Base-by-base conservation (phyloP, 1,140 invertebrate species). In the Macrobrachium nipponense region DNA sequence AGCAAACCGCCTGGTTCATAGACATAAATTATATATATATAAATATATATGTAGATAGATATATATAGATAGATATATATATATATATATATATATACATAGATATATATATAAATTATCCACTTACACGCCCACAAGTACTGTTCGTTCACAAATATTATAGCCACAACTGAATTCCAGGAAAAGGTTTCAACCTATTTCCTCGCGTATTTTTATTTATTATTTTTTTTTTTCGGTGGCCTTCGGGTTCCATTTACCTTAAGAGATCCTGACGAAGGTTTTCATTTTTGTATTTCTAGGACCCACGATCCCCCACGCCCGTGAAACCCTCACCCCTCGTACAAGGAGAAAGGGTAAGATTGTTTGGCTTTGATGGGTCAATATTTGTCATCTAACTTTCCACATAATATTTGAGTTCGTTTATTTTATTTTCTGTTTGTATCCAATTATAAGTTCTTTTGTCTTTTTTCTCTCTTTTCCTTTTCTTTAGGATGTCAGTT, bases 281-380 rank as follows among this genome's bases (percentile, higher is more conserved):
- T 66, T 8, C 3, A 8, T 66, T 27, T 27, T 66, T 66, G 7
- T 17, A 62, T 66, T 51, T 51, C 7, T 43, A 70, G 68, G 68
- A 70, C 20, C 68, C 68, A 5, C 68, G 68, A 14, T 70, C 68
- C 8, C 68, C 68, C 12, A 70, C 68, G 14, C 68, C 68, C 0
- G 68, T 43, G 12, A 70, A 70, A 10, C 68, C 68, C 5, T 70
- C 68, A n/a, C 68, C 68, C 14, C 68, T 70, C 6, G 68, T 70
- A 43, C 68, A 70, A 27, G 68, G 68, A 17, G 68, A 70, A n/a
- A 70, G 68, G 68, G 68, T 70, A 27, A 70, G 68, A 14, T 70
- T 8, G 10, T 14, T 23, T 64, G 8, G 10, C 0, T 23, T n/a
- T 43, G 14, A 2, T 36, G 11, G 11, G 68, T 23, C 7, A 43